A percentile compares a stretch with the other conserved stretches of the same genome.
phyloP scores from a whole-genome alignment of 2,797 vertebrate species.

The Micrastur ruficollis region DNA sequence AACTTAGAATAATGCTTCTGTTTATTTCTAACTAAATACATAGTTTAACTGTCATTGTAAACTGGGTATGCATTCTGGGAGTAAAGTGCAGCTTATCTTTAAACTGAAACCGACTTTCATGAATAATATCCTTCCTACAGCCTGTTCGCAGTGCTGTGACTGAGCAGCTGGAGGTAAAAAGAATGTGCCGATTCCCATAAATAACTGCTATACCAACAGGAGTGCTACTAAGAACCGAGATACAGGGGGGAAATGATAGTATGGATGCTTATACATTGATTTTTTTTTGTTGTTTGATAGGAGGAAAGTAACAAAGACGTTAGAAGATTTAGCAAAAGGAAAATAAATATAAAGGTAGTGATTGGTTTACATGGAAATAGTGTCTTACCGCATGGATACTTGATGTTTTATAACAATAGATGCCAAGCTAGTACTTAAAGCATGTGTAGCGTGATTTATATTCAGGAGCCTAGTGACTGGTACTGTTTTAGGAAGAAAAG shows the following conservation, averaged over 20 bases:
- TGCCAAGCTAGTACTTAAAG: not conserved
- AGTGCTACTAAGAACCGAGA: not conserved
- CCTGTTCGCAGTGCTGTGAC: not conserved
- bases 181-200: not conserved
- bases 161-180: not conserved
- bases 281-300: not conserved
- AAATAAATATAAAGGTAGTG: not conserved
- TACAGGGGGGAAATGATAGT: not conserved
- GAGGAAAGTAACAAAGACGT: not conserved
- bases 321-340: not conserved
- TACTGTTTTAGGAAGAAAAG: constrained; percentile 2
- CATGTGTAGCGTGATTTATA: not conserved
- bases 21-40: not conserved
- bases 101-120: not conserved
- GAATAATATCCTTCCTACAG: not conserved
- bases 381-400: not conserved
- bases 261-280: not conserved
- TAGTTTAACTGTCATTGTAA: not conserved
- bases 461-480: not conserved
- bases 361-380: not conserved
- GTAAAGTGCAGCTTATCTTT: not conserved
- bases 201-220: not conserved
- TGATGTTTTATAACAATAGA: not conserved
- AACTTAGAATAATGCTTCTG: not conserved
- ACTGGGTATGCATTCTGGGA: not conserved